Evolutionary conservation across 2,113 vertebrate species (phyloP), one percentile per base, ranked within the genome.

Genomic region (Petaurus breviceps): DNA sequence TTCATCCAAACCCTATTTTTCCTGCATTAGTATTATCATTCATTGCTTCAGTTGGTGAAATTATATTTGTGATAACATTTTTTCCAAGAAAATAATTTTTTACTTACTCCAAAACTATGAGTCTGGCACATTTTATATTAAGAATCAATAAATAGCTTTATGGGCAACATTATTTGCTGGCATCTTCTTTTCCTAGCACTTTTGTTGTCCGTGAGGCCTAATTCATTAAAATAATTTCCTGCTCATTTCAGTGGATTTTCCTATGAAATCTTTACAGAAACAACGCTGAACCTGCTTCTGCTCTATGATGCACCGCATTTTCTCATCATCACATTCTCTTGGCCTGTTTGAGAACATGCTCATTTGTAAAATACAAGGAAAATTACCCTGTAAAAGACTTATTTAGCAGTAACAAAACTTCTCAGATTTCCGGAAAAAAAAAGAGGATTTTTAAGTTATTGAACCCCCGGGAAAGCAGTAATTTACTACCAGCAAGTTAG

Each of bases 401-500:
- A 94, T 97, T 96, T 96, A 92, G 84, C 95, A 96, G 93, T 90
- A 98, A 95, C 94, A 94, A 97, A 98, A 97, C 96, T 97, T 98
- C 90, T n/a, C 95, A 97, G 97, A 89, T 98, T 98, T 98, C 50
- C 28, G n/a, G n/a, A 96, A 95, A 96, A 55, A 57, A 49, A 92
- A 51, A 5, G 93, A 55, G n/a, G 89, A 95, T 97, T 96, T 0
- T 0, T 96, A 97, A 98, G 97, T 97, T 98, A 98, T 94, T 84
- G 97, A 97, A 95, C 96, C 96, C 97, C 94, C 92, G 97, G 98
- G 97, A 97, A 98, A 98, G 95, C 97, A 95, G 16, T 97, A 93
- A 98, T 98, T 98, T 97, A 94, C 97, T 93, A 84, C 47, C 97
- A 95, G 96, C 43, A 96, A 91, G 96, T 98, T 98, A 98, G 97